phyloP scores from a whole-genome alignment of 2,113 vertebrate genomes.

The Taxidea taxus region DNA sequence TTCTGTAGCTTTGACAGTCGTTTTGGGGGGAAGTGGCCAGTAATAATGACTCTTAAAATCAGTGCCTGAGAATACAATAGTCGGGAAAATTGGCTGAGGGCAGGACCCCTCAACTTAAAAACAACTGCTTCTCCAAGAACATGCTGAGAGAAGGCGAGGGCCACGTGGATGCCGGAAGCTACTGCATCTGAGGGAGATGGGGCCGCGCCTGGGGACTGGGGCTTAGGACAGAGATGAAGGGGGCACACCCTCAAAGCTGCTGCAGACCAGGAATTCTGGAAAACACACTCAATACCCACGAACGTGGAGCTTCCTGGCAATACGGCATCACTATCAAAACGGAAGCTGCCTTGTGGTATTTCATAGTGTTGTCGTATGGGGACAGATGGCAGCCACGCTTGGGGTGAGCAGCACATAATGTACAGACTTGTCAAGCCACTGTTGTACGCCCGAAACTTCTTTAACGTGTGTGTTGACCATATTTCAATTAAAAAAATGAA shows the following conservation, averaged over 20 bases:
- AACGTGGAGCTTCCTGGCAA: background rate
- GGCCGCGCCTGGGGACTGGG: background rate
- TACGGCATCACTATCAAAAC: background rate
- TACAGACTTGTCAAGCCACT: background rate
- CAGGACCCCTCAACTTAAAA: background rate
- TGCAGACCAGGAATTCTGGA: background rate
- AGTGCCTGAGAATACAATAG: background rate
- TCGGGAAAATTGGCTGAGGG: background rate
- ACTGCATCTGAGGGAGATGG: background rate
- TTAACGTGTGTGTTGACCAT: background rate
- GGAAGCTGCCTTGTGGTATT: background rate
- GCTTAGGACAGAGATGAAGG: background rate
- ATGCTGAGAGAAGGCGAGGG: background rate
- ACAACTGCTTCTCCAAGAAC: background rate
- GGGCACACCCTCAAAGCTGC: background rate
- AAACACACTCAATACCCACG: accelerated
- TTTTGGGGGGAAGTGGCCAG: background rate
- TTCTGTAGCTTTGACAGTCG: background rate
- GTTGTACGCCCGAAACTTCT: background rate
- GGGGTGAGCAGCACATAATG: background rate
- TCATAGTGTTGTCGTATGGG: background rate
- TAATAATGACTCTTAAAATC: background rate
- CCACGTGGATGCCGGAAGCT: background rate
- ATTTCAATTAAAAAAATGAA: background rate
- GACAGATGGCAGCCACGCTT: background rate